These are phyloP conservation scores for Erpobdella octoculata DNA, from an alignment of 2,888 invertebrate species.

Conservation along the genomic window DNA sequence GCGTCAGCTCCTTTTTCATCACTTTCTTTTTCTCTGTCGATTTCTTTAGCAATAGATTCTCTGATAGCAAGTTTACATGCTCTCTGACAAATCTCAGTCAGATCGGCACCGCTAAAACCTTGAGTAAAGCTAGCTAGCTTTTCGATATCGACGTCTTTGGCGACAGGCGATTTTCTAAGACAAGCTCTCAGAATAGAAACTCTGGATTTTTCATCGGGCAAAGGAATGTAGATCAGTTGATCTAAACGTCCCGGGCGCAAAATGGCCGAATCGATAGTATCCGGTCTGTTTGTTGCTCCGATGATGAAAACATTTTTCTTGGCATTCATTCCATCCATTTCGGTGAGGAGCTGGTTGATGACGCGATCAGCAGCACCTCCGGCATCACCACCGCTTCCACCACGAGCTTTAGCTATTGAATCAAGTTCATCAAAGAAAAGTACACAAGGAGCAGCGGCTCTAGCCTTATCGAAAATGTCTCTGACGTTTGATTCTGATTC, in stretches of 20 bases:
- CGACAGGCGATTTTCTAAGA: constrained; percentile 87
- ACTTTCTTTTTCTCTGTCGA: constrained; percentile 76
- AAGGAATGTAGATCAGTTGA: constrained; percentile 98
- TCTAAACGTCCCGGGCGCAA: constrained; percentile 94
- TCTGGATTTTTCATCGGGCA: constrained; percentile 96
- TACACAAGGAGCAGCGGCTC: constrained; percentile 86
- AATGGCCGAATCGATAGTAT: constrained; percentile 98
- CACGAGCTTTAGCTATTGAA: constrained; percentile 96
- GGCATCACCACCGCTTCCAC: constrained; percentile 91
- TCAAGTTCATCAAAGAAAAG: constrained; percentile 99
- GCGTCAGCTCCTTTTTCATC: constrained; percentile 59
- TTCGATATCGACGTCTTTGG: constrained; percentile 82
- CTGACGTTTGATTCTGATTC: constrained; percentile 98
- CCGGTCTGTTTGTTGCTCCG: constrained; percentile 79
- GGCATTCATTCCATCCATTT: constrained; percentile 99
- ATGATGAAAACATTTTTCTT: constrained; percentile 99
- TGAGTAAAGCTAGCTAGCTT: constrained; percentile 65
- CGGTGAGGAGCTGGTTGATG: constrained; percentile 97
- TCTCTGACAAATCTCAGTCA: constrained; percentile 98
- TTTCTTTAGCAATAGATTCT: constrained; percentile 92
- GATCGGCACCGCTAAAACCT: constrained; percentile 95
- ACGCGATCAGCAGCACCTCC: constrained; percentile 97
- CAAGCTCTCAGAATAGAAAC: constrained; percentile 91
- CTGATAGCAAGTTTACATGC: constrained; percentile 98
- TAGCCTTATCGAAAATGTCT: constrained; percentile 95